These are phyloP conservation scores for Drosophila anomelani DNA, from an alignment of 2,888 invertebrate species.

Conservation along the genomic window DNA sequence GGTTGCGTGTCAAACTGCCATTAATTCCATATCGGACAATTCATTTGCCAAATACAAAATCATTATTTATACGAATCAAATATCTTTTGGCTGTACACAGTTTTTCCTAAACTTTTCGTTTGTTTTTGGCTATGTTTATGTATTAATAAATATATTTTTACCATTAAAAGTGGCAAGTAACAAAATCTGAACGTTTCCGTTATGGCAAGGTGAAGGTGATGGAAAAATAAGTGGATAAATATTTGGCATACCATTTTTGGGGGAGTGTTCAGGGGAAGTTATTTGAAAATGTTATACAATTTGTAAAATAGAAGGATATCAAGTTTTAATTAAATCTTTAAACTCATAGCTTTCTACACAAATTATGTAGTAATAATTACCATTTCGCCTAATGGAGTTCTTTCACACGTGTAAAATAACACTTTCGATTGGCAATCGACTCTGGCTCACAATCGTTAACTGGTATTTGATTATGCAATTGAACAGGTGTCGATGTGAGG, in stretches of 20 bases:
- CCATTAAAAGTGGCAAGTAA: constrained; percentile 27
- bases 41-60: constrained; percentile 69
- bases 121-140: constrained; percentile 28
- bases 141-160: constrained; percentile 52
- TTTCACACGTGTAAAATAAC: constrained; percentile 9
- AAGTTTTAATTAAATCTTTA: background rate
- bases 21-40: constrained; percentile 63
- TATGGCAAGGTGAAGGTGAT: constrained; percentile 18
- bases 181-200: constrained; percentile 46
- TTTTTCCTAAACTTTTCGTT: constrained; percentile 44
- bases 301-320: background rate
- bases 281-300: background rate
- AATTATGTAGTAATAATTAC: too few relatives aligned
- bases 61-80: constrained; percentile 66
- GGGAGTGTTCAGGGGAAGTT: background rate
- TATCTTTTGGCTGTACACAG: constrained; percentile 37
- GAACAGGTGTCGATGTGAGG: background rate
- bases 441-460: background rate
- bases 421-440: constrained; percentile 26
- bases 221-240: constrained; percentile 6
- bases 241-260: constrained; percentile 1
- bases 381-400: constrained; percentile 2
- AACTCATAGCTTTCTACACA: too few relatives aligned
- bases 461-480: constrained; percentile 9
- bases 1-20: constrained; percentile 67